phyloP scores from a whole-genome alignment of 2,797 vertebrate genomes.

The Pterois miles region DNA sequence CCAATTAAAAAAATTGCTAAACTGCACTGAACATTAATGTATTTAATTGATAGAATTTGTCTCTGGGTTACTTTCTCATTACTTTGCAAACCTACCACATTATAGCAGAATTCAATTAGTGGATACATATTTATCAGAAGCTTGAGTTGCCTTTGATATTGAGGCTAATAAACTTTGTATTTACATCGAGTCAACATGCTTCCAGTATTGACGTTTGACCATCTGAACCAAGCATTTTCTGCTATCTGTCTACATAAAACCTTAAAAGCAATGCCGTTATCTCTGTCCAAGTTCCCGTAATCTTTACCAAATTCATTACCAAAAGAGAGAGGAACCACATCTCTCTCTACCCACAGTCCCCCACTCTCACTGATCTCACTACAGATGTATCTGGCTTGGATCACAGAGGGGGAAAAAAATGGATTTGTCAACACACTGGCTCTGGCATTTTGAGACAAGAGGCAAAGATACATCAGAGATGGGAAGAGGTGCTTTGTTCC shows the following conservation, averaged over 20 bases:
- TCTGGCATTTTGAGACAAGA: constrained; percentile 69
- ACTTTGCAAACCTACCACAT: constrained; percentile 9
- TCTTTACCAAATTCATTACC: constrained; percentile 47
- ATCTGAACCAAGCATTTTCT: constrained; percentile 42
- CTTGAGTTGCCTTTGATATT: constrained; percentile 42
- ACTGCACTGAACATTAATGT: not conserved
- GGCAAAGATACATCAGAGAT: constrained; percentile 63
- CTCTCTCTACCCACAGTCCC: constrained; percentile 17
- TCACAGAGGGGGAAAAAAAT: constrained; percentile 42
- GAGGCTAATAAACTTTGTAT: constrained; percentile 40
- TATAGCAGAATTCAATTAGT: constrained; percentile 39
- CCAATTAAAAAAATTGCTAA: not conserved
- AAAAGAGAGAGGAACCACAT: constrained; percentile 45
- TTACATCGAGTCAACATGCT: constrained; percentile 38
- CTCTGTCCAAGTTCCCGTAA: constrained; percentile 49
- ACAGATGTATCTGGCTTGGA: constrained; percentile 67
- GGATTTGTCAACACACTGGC: constrained; percentile 56
- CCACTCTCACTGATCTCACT: constrained; percentile 51
- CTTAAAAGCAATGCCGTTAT: constrained; percentile 44
- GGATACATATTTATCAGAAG: constrained; percentile 23
- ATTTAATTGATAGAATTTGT: constrained; percentile 23
- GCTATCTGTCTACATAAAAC: constrained; percentile 56
- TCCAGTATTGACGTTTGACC: constrained; percentile 40
- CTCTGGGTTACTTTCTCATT: constrained; percentile 8
- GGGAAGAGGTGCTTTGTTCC: constrained; percentile 56